These are phyloP conservation scores for Cyphomyrmex costatus DNA, from an alignment of 1,140 invertebrate species.

Conservation along the genomic window DNA sequence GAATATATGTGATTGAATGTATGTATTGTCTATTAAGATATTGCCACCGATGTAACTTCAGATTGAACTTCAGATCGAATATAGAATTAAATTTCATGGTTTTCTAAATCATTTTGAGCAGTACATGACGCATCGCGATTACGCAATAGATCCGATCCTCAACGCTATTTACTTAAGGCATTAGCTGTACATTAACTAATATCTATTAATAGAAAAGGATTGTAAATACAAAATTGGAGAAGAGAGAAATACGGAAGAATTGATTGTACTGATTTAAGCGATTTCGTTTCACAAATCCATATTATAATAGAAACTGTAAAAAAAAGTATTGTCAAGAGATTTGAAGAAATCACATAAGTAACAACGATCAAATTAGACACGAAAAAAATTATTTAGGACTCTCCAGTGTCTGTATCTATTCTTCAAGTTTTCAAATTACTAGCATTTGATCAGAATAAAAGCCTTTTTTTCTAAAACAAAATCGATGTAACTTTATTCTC, in stretches of 20 bases:
- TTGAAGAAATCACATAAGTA: background rate
- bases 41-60: background rate
- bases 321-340: background rate
- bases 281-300: background rate
- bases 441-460: background rate
- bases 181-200: conserved; percentile 21
- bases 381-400: background rate
- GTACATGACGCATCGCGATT: conserved; percentile 6
- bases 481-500: background rate
- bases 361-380: background rate
- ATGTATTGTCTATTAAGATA: conserved; percentile 5
- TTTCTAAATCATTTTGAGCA: conserved; percentile 48
- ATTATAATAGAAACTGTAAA: background rate
- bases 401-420: background rate
- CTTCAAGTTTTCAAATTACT: conserved; percentile 2
- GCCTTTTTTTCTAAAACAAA: background rate
- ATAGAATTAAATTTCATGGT: background rate
- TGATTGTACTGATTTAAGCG: background rate
- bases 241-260: conserved; percentile 27
- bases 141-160: background rate
- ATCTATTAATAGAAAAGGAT: background rate
- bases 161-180: conserved; percentile 23
- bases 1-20: background rate
- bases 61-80: background rate
- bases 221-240: conserved; percentile 36